Base-by-base conservation (phyloP, 2,113 vertebrate genomes). In the Nesoenas mayeri region DNA sequence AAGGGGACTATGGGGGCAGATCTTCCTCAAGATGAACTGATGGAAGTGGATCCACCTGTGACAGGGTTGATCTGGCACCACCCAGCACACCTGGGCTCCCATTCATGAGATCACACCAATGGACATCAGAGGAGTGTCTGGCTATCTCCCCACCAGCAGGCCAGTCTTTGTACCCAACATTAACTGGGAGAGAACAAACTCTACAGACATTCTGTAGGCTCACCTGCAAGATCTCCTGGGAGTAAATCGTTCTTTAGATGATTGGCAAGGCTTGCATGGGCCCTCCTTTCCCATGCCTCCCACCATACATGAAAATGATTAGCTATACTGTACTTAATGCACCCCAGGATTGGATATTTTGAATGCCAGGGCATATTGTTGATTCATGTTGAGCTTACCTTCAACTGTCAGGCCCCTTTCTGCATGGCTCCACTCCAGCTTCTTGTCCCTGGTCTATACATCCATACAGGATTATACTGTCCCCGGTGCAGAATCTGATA, bases 1-100 rank as follows among this genome's bases (percentile, higher is more conserved):
- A 0, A 47, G 18, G 28, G 5, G 3, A 9, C n/a, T 22, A 11
- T 9, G 5, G 26, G 3, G 44, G 7, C 0, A 0, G 3, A 58
- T 34, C 5, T 4, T 60, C 31, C 5, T 38, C 16, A 38, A 34
- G 12, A 28, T 38, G 40, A 88, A 74, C 5, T 4, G 1, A 54
- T 31, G 5, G 19, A 38, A 56, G 7, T 44, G 28, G 51, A 47
- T 31, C 4, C n/a, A 17, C 13, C 18, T 36, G 13, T 5, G 16
- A 60, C 50, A 79, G 12, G 9, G 6, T 14, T 66, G 34, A 50
- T 34, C 32, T 70, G 29, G 13, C 25, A 75, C 17, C 12, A 10
- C 5, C 5, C 40, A 22, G 29, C 7, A 12, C 0, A 10, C 21
- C 11, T 18, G 48, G 47, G 3, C 17, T 80, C 9, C 32, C 8